phyloP scores from a whole-genome alignment of 1,140 invertebrate genomes.

The Cotesia glomerata region DNA sequence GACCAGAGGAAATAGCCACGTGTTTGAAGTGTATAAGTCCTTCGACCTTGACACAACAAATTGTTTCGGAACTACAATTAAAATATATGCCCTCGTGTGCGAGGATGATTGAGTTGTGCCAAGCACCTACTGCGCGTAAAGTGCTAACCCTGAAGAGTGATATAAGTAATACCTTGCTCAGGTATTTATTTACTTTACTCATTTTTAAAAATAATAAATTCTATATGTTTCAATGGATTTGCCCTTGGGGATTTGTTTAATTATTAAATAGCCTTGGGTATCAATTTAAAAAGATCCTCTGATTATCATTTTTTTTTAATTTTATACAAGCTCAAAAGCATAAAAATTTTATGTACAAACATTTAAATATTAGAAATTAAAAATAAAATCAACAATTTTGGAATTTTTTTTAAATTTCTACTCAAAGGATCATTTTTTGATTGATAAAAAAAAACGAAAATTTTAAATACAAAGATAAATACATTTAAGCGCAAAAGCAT shows the following conservation, averaged over 20 bases:
- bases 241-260: neutral
- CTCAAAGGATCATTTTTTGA: conserved; percentile 60
- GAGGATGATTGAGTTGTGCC: conserved; percentile 60
- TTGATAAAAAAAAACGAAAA: neutral
- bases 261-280: neutral
- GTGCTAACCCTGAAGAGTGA: conserved; percentile 31
- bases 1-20: conserved; percentile 51
- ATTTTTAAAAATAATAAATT: neutral
- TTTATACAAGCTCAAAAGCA: neutral
- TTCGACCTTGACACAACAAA: conserved; percentile 62
- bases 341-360: neutral
- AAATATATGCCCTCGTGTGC: conserved; percentile 57
- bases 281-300: neutral
- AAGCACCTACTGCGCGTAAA: conserved; percentile 46
- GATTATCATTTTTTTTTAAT: neutral
- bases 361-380: neutral
- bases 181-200: neutral
- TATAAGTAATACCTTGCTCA: conserved; percentile 10
- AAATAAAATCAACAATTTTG: neutral
- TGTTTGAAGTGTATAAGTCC: conserved; percentile 26
- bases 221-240: neutral
- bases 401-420: conserved; percentile 60
- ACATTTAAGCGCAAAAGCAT: conserved; percentile 46
- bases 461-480: conserved; percentile 37
- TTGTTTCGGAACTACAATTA: conserved; percentile 62